A percentile compares a stretch with the other conserved stretches of the same genome.
Evolutionary conservation across 2,113 vertebrate species (phyloP).

Genomic region (Podarcis raffonei): DNA sequence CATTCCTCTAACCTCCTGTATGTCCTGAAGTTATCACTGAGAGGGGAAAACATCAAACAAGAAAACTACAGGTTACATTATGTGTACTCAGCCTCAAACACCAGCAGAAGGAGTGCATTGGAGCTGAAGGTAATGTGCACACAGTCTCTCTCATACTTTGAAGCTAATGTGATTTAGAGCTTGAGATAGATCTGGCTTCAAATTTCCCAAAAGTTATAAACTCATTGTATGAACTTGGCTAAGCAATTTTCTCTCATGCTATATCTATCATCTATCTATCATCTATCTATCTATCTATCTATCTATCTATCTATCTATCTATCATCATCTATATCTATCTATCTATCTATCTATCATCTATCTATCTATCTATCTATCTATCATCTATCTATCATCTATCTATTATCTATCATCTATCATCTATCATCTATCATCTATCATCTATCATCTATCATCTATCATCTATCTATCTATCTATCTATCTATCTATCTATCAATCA

Average conservation of each 20-base stretch:
- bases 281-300: neutral
- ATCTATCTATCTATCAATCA: neutral
- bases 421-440: too few species aligned
- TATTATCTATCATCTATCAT: too few species aligned
- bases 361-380: neutral
- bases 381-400: neutral
- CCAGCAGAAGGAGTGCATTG: too few species aligned
- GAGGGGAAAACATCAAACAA: neutral
- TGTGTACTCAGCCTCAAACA: too few species aligned
- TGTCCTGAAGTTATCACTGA: too few species aligned
- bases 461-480: neutral
- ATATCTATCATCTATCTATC: too few species aligned
- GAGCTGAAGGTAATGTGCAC: too few species aligned
- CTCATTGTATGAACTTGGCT: neutral
- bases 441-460: neutral
- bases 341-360: neutral
- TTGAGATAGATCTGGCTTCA: neutral
- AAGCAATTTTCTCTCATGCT: neutral
- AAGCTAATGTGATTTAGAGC: neutral
- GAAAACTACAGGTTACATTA: neutral
- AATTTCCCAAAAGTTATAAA: neutral
- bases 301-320: neutral
- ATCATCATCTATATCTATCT: neutral
- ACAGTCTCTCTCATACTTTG: neutral
- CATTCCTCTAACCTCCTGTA: too few species aligned